phyloP scores from a whole-genome alignment of 2,797 vertebrate genomes.

The Sebastolobus altivelis region DNA sequence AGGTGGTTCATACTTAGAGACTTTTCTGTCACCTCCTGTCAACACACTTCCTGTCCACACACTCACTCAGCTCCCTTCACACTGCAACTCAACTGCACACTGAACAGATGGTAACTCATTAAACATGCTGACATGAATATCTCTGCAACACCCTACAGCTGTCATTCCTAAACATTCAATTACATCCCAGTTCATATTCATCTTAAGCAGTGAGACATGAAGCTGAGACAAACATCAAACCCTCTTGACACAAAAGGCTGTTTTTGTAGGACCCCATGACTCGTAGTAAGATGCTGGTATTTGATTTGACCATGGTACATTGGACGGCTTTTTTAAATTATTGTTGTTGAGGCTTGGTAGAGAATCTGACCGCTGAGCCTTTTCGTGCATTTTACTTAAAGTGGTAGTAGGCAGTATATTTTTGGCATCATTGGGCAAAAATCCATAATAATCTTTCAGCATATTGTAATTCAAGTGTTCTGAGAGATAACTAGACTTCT shows the following conservation, averaged over 20 bases:
- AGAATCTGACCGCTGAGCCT: no score
- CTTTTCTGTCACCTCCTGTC: slow-evolving; percentile 5
- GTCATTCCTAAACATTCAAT: slow-evolving; percentile 32
- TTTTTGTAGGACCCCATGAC: no score
- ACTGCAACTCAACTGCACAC: slow-evolving; percentile 2
- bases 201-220: neutral
- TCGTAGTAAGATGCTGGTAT: no score
- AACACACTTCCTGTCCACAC: slow-evolving; percentile 1
- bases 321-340: neutral
- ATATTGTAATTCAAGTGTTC: no score
- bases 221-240: neutral
- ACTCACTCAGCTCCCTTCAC: slow-evolving; percentile 15
- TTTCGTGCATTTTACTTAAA: no score
- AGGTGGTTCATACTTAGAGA: neutral
- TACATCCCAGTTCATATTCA: neutral
- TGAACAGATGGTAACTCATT: slow-evolving; percentile 33
- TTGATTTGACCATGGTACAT: neutral
- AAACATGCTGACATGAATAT: slow-evolving; percentile 40
- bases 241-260: no score
- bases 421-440: no score
- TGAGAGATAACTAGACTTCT: no score
- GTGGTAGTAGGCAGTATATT: no score
- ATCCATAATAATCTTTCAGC: no score
- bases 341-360: no score
- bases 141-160: slow-evolving; percentile 22